Evolutionary conservation across 2,888 invertebrate species (phyloP).

Genomic region (Amphimallon solstitiale): DNA sequence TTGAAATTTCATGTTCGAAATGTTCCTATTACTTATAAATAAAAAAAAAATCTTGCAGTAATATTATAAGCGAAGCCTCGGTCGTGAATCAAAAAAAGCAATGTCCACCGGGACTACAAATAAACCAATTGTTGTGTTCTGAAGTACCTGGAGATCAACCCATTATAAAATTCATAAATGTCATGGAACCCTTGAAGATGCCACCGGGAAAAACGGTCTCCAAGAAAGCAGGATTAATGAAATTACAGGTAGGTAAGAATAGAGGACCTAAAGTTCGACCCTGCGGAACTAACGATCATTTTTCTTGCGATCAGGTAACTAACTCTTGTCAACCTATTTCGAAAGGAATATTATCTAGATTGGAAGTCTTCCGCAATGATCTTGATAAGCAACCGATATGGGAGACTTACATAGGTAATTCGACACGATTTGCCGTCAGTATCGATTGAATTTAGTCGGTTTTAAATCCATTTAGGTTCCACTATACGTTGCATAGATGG

Average conservation of each 20-base stretch:
- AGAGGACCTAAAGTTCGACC: not conserved
- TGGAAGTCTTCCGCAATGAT: constrained; percentile 68
- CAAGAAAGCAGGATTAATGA: constrained; percentile 55
- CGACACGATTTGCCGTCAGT: not conserved
- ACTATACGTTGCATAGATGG: constrained; percentile 71
- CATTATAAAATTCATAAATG: constrained; percentile 59
- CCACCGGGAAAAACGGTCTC: constrained; percentile 55
- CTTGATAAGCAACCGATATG: constrained; percentile 72
- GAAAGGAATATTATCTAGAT: constrained; percentile 69
- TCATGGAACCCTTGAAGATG: constrained; percentile 59
- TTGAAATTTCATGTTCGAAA: too few relatives aligned
- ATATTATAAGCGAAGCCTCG: constrained; percentile 5
- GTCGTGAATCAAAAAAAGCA: constrained; percentile 10
- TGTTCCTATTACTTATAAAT: too few relatives aligned
- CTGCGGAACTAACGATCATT: not conserved
- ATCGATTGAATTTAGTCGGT: not conserved
- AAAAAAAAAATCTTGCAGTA: too few relatives aligned
- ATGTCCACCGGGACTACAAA: constrained; percentile 58
- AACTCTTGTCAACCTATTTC: constrained; percentile 65
- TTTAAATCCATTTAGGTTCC: constrained; percentile 64
- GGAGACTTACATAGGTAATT: constrained; percentile 75
- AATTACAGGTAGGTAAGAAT: constrained; percentile 56
- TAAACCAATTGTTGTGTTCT: constrained; percentile 61
- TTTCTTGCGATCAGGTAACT: constrained; percentile 55
- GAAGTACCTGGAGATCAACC: constrained; percentile 62